A percentile compares a stretch with the other conserved stretches of the same genome.
Conservation (phyloP, 2,113 vertebrate species). For the Gila orcuttii region DNA sequence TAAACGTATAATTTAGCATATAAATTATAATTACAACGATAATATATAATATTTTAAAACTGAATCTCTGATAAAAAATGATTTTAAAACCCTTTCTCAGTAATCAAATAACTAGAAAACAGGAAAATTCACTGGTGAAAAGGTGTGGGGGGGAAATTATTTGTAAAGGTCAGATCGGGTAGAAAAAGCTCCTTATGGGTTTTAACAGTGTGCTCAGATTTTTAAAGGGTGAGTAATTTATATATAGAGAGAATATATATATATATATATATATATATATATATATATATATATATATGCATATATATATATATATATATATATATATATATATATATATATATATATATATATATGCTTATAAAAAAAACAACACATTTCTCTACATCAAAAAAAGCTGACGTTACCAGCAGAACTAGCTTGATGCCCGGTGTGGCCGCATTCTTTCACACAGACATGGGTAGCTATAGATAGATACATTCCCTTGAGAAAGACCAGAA, state of each 20-base stretch:
- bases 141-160: not conserved
- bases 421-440: slow-evolving; percentile 24
- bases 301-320: too few species aligned
- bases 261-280: too few species aligned
- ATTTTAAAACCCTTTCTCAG: not conserved
- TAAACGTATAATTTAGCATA: not conserved
- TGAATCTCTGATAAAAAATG: not conserved
- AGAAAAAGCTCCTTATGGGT: not conserved
- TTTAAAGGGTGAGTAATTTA: not conserved
- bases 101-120: not conserved
- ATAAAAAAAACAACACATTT: not conserved
- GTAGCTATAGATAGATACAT: slow-evolving; percentile 53
- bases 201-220: not conserved
- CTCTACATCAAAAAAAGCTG: not conserved
- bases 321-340: too few species aligned
- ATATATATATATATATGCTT: not conserved
- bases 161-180: not conserved
- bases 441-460: slow-evolving; percentile 55
- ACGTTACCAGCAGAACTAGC: not conserved
- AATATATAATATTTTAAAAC: not conserved
- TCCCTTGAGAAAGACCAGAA: slow-evolving; percentile 54
- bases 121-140: not conserved
- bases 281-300: too few species aligned
- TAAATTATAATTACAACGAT: not conserved
- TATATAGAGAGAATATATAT: too few species aligned